Evolutionary conservation across 2,888 invertebrate genomes (phyloP), one percentile per base, ranked within the genome.

Genomic region (Arctia plantaginis): DNA sequence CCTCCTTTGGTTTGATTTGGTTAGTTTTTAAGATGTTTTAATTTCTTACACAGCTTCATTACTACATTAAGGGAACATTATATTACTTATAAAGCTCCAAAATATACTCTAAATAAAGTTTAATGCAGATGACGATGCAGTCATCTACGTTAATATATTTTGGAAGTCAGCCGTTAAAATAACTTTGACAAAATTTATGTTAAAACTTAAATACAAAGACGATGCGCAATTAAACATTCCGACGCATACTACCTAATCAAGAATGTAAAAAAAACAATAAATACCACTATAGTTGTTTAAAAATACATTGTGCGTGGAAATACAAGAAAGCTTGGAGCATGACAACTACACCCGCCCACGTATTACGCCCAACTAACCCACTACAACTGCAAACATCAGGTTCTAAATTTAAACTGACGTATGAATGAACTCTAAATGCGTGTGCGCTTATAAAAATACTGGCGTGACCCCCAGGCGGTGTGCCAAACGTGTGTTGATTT

Each of bases 341-440:
- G 85, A 87, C 85, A 82, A 86, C 89, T 86, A 82, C 84, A 77
- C 87, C 81, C 90, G 85, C 89, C 88, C 86, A 88, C 90, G 78
- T 76, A 76, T 74, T 78, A 74, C 80, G 77, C 80, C 82, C 82
- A 82, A 86, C 83, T 86, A 85, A 83, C 79, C 81, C 79, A 83
- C 72, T 83, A 81, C 85, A 82, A 87, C 86, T 87, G 87, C 55
- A 84, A 88, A 87, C 85, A 86, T 82, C 85, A 81, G 82, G 83
- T 89, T 91, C 92, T 92, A 92, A 88, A 89, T 90, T 88, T 91
- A 91, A 90, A 89, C 80, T 69, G 74, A 82, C 85, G 91, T 91
- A 93, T 94, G 93, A 94, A 94, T 94, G 94, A 94, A 94, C 93
- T 92, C 88, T 89, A 86, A 87, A 89, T 91, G 93, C 92, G 92